Percentiles rank a stretch among this genome's conserved stretches.
phyloP scores from a whole-genome alignment of 2,797 vertebrate species.

The Tachyglossus aculeatus region DNA sequence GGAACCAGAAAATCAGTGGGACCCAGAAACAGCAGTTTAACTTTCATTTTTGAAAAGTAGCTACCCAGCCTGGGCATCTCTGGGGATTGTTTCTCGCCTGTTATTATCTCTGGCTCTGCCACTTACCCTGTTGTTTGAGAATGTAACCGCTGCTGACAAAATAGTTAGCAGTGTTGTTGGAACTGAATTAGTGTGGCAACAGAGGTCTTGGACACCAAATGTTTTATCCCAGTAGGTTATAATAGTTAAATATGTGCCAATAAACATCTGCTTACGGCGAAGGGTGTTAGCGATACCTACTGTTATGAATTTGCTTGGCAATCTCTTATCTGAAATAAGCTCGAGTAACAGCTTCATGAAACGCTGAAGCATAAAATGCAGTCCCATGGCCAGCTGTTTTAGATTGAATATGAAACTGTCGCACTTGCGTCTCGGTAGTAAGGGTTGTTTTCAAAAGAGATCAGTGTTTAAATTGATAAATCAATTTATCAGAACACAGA shows the following conservation, averaged over 20 bases:
- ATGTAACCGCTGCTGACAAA: background rate
- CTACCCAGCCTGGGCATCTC: too few relatives aligned
- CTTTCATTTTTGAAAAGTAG: too few relatives aligned
- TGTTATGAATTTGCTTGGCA: background rate
- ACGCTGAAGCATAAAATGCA: background rate
- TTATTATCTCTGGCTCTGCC: background rate
- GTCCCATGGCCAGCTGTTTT: background rate
- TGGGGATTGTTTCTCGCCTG: background rate
- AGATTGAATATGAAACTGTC: background rate
- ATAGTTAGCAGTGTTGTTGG: background rate
- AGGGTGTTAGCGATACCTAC: background rate
- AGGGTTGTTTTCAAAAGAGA: background rate
- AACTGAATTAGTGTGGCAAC: too few relatives aligned
- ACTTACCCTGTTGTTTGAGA: background rate
- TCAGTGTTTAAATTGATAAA: background rate
- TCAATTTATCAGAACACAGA: background rate
- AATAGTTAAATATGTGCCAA: background rate
- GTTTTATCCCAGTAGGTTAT: background rate
- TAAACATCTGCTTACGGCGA: background rate
- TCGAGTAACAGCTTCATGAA: background rate
- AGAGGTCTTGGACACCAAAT: background rate
- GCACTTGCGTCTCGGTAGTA: background rate
- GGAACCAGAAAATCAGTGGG: background rate
- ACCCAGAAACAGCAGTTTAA: background rate
- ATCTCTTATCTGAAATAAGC: background rate